These are phyloP conservation scores for Datnioides undecimradiatus DNA, from an alignment of 2,113 vertebrate species.

Conservation along the genomic window DNA sequence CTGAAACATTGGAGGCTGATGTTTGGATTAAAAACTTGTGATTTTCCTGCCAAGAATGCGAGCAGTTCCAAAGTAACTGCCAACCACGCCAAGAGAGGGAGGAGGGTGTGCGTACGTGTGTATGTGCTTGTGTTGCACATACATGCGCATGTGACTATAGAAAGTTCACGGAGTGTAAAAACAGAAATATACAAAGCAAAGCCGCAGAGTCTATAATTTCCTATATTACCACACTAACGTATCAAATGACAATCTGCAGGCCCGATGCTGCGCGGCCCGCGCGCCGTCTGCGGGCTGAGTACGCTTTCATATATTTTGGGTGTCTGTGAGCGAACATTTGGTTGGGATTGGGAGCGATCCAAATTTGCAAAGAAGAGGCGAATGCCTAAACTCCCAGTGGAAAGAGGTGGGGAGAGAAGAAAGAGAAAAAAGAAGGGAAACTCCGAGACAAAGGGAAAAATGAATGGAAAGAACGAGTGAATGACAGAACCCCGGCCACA, in stretches of 20 bases:
- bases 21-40: constrained; percentile 77
- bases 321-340: constrained; percentile 82
- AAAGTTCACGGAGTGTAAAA: constrained; percentile 78
- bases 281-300: constrained; percentile 87
- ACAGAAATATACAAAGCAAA: constrained; percentile 73
- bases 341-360: constrained; percentile 68
- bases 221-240: constrained; percentile 67
- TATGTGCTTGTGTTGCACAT: constrained; percentile 56
- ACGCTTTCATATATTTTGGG: constrained; percentile 90
- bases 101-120: constrained; percentile 32
- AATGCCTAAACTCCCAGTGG: constrained; percentile 74
- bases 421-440: constrained; percentile 38
- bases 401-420: constrained; percentile 53
- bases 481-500: constrained; percentile 19
- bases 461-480: constrained; percentile 79
- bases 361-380: constrained; percentile 67
- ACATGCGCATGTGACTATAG: constrained; percentile 64
- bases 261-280: constrained; percentile 27
- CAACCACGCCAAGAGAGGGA: constrained; percentile 66
- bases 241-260: constrained; percentile 68
- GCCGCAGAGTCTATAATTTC: constrained; percentile 75
- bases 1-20: constrained; percentile 71
- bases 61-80: constrained; percentile 83
- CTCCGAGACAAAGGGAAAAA: constrained; percentile 60
- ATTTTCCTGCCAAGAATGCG: constrained; percentile 78